phyloP scores from a whole-genome alignment of 23 tunicate species.

The Trididemnum miniatum region DNA sequence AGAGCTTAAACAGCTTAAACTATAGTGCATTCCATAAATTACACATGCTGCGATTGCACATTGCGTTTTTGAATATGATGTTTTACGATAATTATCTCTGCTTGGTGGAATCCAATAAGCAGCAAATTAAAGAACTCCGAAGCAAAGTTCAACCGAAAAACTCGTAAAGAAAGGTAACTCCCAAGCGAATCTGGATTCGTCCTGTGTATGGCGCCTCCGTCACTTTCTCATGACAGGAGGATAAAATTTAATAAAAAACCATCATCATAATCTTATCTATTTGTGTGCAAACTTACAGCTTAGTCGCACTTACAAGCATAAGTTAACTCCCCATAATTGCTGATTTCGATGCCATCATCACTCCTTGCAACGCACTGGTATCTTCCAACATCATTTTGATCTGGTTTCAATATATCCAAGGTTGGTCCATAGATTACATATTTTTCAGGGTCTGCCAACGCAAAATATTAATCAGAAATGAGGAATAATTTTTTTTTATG shows the following conservation, averaged over 20 bases:
- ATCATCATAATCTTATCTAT: no score
- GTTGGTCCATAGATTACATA: constrained; percentile 23
- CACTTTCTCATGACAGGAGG: not conserved
- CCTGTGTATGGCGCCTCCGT: not conserved
- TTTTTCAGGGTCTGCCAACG: not conserved
- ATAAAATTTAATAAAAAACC: no score
- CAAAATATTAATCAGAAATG: no score
- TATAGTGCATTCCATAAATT: no score
- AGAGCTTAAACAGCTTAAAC: no score
- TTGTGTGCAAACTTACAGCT: no score
- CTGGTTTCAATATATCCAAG: constrained; percentile 34
- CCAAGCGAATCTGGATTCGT: not conserved
- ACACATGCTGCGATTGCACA: no score
- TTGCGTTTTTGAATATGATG: not conserved
- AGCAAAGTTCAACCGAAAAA: not conserved
- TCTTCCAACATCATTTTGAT: constrained; percentile 39
- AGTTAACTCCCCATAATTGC: constrained; percentile 52
- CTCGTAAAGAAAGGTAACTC: not conserved
- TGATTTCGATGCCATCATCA: constrained; percentile 56
- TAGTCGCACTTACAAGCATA: constrained; percentile 73
- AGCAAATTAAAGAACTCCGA: no score
- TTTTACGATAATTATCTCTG: not conserved
- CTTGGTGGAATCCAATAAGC: not conserved
- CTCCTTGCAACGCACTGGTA: constrained; percentile 53
- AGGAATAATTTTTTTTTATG: no score